phyloP scores from a whole-genome alignment of 2,113 vertebrate genomes.

The Sylvietta virens region DNA sequence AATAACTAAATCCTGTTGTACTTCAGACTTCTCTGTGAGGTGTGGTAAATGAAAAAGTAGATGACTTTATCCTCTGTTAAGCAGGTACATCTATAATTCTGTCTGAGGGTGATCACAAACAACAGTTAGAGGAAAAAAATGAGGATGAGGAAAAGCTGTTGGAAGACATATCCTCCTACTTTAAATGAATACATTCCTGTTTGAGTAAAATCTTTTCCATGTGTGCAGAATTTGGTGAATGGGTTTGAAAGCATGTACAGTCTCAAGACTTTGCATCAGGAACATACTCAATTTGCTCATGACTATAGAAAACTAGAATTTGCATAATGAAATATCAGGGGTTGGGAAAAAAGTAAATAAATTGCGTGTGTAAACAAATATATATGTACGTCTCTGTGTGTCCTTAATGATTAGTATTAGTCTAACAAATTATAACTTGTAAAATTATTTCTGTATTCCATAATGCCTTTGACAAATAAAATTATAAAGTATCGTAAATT shows the following conservation, averaged over 20 bases:
- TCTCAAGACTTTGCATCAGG: background rate
- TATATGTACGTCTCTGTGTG: fast-evolving
- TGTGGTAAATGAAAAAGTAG: background rate
- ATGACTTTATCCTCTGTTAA: background rate
- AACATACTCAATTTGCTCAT: background rate
- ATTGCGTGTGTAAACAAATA: background rate
- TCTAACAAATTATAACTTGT: background rate
- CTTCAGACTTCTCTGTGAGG: background rate
- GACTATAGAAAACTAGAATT: background rate
- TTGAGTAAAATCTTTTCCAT: background rate
- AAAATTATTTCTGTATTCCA: background rate
- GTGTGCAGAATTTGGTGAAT: background rate
- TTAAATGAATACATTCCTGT: background rate
- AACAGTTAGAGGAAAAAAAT: background rate
- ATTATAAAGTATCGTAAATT: background rate
- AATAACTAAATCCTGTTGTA: background rate
- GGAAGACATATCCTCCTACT: background rate
- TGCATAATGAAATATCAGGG: background rate
- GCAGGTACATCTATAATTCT: background rate
- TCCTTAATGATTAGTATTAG: background rate
- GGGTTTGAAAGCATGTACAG: background rate
- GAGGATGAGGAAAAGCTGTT: background rate
- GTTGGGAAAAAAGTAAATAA: background rate
- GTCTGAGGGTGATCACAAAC: background rate
- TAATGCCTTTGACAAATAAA: background rate